Percentiles rank a stretch among this genome's conserved stretches.
These are phyloP conservation scores for Bovichtus variegatus DNA, from an alignment of 2,797 vertebrate species.

Conservation along the genomic window DNA sequence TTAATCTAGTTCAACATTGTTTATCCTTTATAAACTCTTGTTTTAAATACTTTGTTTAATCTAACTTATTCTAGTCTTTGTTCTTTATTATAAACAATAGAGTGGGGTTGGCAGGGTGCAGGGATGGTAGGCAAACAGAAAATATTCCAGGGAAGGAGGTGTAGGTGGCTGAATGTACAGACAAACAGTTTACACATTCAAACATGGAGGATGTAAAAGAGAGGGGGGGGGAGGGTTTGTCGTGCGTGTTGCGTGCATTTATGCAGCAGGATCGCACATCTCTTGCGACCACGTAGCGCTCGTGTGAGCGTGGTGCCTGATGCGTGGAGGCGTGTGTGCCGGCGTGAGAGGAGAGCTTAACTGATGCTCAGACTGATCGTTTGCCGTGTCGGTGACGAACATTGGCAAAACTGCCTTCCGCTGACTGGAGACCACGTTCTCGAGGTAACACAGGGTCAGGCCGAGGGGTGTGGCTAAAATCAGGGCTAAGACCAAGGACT, in stretches of 20 bases:
- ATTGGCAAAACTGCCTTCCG: slow-evolving; percentile 51
- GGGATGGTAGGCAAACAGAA: slow-evolving; percentile 22
- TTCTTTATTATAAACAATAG: slow-evolving; percentile 37
- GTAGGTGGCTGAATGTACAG: slow-evolving; percentile 29
- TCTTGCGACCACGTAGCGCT: slow-evolving; percentile 85
- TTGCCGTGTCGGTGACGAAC: slow-evolving; percentile 30
- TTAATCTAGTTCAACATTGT: background rate
- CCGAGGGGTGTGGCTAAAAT: slow-evolving; percentile 93
- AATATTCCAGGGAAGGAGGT: slow-evolving; percentile 4
- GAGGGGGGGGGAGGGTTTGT: background rate
- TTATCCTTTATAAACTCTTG: slow-evolving; percentile 3
- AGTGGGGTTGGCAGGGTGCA: slow-evolving; percentile 32
- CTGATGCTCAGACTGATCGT: slow-evolving; percentile 18
- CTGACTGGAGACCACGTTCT: slow-evolving; percentile 86
- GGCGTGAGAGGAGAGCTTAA: slow-evolving; percentile 31
- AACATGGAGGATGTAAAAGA: slow-evolving; percentile 4
- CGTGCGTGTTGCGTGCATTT: slow-evolving; percentile 57
- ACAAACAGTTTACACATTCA: slow-evolving; percentile 16
- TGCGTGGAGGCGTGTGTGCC: slow-evolving; percentile 50
- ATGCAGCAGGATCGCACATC: slow-evolving; percentile 89
- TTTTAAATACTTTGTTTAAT: slow-evolving; percentile 11
- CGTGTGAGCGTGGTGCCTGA: slow-evolving; percentile 57
- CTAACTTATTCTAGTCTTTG: slow-evolving; percentile 25
- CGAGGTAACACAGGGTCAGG: slow-evolving; percentile 93
- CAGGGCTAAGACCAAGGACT: slow-evolving; percentile 91